phyloP scores from a whole-genome alignment of 1,140 invertebrate species.

The Colletes latitarsis region DNA sequence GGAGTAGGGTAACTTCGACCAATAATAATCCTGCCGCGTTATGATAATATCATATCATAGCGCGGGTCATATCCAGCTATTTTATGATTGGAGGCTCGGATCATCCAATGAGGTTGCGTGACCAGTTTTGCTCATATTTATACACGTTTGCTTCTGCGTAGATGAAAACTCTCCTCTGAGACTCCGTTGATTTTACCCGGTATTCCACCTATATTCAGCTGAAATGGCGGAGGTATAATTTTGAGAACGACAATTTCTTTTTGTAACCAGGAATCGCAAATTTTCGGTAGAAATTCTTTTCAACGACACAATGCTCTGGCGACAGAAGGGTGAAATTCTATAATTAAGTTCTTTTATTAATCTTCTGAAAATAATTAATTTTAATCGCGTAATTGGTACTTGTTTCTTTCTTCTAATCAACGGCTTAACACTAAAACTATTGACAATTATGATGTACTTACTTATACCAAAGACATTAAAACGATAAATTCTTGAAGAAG shows the following conservation, averaged over 20 bases:
- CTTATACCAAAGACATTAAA: no score
- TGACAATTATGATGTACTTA: no score
- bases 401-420: no score
- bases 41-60: constrained; percentile 82
- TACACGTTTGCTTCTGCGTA: constrained; percentile 35
- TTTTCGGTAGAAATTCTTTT: no score
- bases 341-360: no score
- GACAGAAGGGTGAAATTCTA: no score
- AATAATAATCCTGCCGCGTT: constrained; percentile 80
- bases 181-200: not conserved
- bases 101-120: constrained; percentile 69
- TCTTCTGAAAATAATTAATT: no score
- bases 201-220: not conserved
- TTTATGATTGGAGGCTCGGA: constrained; percentile 76
- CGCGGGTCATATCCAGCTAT: constrained; percentile 71
- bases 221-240: constrained; percentile 32
- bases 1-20: constrained; percentile 74
- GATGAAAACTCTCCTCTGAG: not conserved
- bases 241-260: not conserved
- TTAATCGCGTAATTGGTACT: no score
- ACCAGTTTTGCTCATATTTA: constrained; percentile 64
- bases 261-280: no score
- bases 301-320: no score
- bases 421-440: no score
- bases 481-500: no score